Evolutionary conservation across 2,888 invertebrate genomes (phyloP).

Genomic region (Cephus rjabovi): DNA sequence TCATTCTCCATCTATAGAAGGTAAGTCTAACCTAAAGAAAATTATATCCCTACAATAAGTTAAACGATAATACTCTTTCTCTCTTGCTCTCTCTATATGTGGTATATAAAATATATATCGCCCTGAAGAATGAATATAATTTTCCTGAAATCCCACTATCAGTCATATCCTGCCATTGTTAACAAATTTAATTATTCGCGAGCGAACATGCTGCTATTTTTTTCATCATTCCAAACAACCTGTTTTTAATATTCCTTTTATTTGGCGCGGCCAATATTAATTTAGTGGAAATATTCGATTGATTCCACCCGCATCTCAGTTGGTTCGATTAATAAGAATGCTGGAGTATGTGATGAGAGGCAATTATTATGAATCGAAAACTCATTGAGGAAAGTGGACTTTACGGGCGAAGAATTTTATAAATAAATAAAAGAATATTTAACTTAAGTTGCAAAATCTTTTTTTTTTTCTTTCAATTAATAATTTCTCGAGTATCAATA

Average conservation of each 20-base stretch:
- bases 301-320: neutral
- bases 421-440: neutral
- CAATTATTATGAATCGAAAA: neutral
- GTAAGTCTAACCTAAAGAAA: neutral
- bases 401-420: neutral
- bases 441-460: neutral
- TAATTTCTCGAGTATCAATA: neutral
- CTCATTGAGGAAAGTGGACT: neutral
- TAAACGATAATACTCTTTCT: neutral
- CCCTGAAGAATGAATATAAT: neutral
- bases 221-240: neutral
- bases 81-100: neutral
- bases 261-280: neutral
- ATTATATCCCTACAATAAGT: neutral
- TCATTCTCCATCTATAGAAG: neutral
- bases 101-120: neutral
- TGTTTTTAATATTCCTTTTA: neutral
- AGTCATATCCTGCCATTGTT: neutral
- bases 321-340: neutral
- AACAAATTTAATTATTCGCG: neutral
- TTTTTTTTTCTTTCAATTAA: neutral
- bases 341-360: neutral
- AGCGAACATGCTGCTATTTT: neutral
- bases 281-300: neutral
- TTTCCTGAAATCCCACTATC: neutral